A percentile compares a stretch with the other conserved stretches of the same genome.
Evolutionary conservation across 2,888 invertebrate genomes (phyloP).

Genomic region (Dynastes hyllus): DNA sequence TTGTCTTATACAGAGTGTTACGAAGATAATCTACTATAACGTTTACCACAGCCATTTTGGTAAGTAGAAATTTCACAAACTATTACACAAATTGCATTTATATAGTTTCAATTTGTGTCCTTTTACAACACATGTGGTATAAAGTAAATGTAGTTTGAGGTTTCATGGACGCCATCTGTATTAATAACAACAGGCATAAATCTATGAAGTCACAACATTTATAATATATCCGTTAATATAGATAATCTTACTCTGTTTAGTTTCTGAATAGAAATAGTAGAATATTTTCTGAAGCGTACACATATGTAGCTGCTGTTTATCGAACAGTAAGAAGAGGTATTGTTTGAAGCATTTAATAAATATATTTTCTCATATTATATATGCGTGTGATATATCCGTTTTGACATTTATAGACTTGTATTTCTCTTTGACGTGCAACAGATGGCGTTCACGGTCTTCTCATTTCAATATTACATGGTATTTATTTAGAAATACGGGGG

Average conservation of each 20-base stretch:
- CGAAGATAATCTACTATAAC: conserved; percentile 36
- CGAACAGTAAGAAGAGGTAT: neutral
- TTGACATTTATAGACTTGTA: neutral
- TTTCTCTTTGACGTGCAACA: neutral
- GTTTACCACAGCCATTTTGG: conserved; percentile 45
- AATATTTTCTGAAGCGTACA: neutral
- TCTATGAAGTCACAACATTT: conserved; percentile 32
- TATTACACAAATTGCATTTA: conserved; percentile 3
- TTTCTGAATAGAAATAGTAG: neutral
- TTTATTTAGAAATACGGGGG: neutral
- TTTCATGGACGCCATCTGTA: conserved; percentile 17
- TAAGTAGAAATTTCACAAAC: conserved; percentile 37
- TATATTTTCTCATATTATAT: too few relatives aligned
- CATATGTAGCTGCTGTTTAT: neutral
- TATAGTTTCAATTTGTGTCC: too few relatives aligned
- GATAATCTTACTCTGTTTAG: neutral
- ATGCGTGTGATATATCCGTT: neutral
- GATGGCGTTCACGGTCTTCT: neutral
- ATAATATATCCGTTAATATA: conserved; percentile 17
- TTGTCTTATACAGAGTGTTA: conserved; percentile 10
- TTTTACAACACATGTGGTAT: neutral
- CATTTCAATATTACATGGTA: neutral
- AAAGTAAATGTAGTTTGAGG: neutral
- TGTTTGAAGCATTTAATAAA: neutral
- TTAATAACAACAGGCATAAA: conserved; percentile 16